A percentile compares a stretch with the other conserved stretches of the same genome.
Evolutionary conservation across 1,140 invertebrate species (phyloP).

Genomic region (Caenorhabditis tropicalis): DNA sequence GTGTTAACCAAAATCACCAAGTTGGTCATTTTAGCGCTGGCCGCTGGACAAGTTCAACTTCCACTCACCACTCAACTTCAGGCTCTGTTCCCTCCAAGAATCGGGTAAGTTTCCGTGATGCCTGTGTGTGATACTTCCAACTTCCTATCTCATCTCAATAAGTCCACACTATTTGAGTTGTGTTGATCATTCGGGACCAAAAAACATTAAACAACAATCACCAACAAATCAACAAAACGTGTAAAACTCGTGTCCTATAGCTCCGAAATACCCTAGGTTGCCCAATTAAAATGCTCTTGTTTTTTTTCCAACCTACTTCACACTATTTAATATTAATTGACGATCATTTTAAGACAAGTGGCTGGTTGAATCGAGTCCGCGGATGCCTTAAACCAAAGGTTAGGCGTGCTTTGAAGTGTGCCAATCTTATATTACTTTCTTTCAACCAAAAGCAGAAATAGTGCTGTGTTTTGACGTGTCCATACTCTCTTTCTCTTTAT

Average conservation of each 20-base stretch:
- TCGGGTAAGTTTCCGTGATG: constrained; percentile 58
- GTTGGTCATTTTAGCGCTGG: constrained; percentile 58
- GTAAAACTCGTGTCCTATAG: background rate
- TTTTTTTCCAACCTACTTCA: constrained; percentile 15
- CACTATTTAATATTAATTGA: constrained; percentile 30
- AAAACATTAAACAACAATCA: background rate
- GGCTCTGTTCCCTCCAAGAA: constrained; percentile 58
- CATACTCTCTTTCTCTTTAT: constrained; percentile 39
- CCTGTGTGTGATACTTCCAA: constrained; percentile 38
- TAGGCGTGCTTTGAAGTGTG: constrained; percentile 41
- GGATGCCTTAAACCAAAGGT: constrained; percentile 38
- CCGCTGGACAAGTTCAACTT: constrained; percentile 49
- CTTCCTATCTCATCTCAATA: background rate
- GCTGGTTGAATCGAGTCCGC: constrained; percentile 35
- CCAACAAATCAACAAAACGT: background rate
- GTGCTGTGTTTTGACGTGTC: constrained; percentile 42
- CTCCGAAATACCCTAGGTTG: background rate
- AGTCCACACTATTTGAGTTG: background rate
- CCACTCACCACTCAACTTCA: constrained; percentile 62
- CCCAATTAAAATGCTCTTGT: background rate
- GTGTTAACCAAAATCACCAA: constrained; percentile 35
- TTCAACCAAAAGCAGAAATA: constrained; percentile 37
- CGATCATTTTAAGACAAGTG: constrained; percentile 39
- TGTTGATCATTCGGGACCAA: background rate
- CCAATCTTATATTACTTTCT: constrained; percentile 28